Evolutionary conservation across 2,113 vertebrate genomes (phyloP).

Genomic region (Nesoenas mayeri): DNA sequence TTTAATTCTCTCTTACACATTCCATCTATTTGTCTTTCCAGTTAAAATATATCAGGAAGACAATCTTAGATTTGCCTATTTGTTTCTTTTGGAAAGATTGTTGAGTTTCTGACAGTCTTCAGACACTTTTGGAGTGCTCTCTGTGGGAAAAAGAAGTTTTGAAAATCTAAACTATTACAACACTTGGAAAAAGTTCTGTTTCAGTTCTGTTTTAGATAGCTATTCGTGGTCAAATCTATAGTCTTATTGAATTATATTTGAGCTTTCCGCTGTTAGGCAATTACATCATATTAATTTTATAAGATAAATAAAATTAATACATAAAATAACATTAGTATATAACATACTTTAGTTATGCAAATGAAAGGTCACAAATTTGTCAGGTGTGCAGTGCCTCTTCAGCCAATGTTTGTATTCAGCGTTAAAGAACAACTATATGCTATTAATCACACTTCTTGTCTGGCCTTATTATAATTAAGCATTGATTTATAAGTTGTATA

Average conservation of each 20-base stretch:
- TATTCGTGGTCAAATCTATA: not conserved
- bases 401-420: not conserved
- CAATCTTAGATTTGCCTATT: not conserved
- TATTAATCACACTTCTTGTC: not conserved
- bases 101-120: not conserved
- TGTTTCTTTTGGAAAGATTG: not conserved
- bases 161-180: not conserved
- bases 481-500: not conserved
- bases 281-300: not conserved
- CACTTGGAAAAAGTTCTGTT: not conserved
- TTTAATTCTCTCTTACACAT: not conserved
- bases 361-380: not conserved
- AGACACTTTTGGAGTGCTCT: not conserved
- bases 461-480: not conserved
- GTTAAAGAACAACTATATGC: not conserved
- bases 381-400: not conserved
- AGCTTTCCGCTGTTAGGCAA: not conserved
- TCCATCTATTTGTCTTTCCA: not conserved
- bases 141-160: not conserved
- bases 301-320: not conserved
- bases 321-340: not conserved
- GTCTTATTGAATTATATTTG: not conserved
- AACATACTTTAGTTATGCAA: not conserved
- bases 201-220: not conserved
- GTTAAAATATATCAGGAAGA: not conserved